Base-by-base conservation (phyloP, 1,140 invertebrate genomes). In the Coenobita brevimanus region DNA sequence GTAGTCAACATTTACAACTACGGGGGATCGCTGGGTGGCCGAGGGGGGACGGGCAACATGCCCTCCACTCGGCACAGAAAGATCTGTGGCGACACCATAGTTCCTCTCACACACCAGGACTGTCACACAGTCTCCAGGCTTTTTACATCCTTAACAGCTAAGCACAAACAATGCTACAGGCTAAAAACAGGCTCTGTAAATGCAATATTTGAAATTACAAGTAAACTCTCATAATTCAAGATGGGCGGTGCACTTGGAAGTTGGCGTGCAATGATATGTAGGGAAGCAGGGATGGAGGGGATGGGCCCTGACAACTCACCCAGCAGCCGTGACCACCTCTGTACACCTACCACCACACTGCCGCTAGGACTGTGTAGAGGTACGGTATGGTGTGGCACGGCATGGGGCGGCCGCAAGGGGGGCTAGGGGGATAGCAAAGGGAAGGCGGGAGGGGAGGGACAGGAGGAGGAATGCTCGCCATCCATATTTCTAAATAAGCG, bases 401-500 rank as follows among this genome's bases (percentile, higher is more conserved):
- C n/a, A n/a, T n/a, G n/a, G n/a, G n/a, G n/a, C n/a, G n/a, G n/a
- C n/a, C n/a, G n/a, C n/a, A n/a, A n/a, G n/a, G 64, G 75, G 3
- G 21, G 24, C 36, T 54, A 27, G 10, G 24, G 67, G 4, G 21
- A 13, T 2, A 27, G 24, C 38, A 30, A 41, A 21, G 21, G 6
- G 60, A 24, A 30, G 13, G 54, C 54, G 46, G 21, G 21, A 82
- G 27, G 33, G 73, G 30, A 43, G 17, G 38, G 8, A 46, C 36
- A 67, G 4, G 21, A 41, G 33, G 75, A 54, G 62, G 50, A n/a
- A 54, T 80, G 76, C 85, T 87, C 85, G 76, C 85, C 85, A 87
- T 87, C 85, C 85, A 87, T 81, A 87, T 87, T 87, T 87, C 85
- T 54, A 87, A 87, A 41, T 81, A 76, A 85, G 82, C 82, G 82